phyloP scores from a whole-genome alignment of 2,797 vertebrate genomes.

The Merluccius polli region DNA sequence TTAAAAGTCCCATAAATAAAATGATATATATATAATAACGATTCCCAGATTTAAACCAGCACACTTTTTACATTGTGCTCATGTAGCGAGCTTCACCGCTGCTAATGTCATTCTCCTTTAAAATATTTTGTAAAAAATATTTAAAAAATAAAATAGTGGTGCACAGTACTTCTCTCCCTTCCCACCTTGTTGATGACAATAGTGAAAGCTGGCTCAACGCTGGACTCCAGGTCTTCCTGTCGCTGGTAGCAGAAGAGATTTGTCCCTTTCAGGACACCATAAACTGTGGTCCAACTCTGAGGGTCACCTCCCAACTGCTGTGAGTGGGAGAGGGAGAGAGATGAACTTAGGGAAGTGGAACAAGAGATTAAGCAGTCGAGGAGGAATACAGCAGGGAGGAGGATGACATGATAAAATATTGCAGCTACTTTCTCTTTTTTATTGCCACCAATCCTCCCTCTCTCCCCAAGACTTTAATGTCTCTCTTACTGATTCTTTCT shows the following conservation, averaged over 20 bases:
- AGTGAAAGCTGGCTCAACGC: slow-evolving; percentile 81
- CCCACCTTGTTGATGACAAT: slow-evolving; percentile 89
- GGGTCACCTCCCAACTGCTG: slow-evolving; percentile 79
- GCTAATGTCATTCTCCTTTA: neutral
- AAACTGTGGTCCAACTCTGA: slow-evolving; percentile 76
- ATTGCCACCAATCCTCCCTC: neutral
- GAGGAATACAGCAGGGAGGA: slow-evolving; percentile 7
- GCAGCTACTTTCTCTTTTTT: neutral
- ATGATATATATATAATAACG: too few species aligned
- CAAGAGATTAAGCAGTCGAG: slow-evolving; percentile 1
- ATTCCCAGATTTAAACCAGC: neutral
- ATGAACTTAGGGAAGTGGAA: neutral
- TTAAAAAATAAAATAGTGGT: too few species aligned
- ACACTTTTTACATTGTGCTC: too few species aligned
- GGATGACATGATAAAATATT: neutral
- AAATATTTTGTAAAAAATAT: too few species aligned
- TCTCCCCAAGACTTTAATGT: too few species aligned
- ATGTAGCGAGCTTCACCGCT: too few species aligned
- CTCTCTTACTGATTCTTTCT: neutral
- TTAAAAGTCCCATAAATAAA: too few species aligned
- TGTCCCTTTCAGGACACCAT: slow-evolving; percentile 81
- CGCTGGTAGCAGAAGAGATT: slow-evolving; percentile 83
- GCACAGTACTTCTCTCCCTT: neutral
- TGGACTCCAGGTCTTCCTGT: slow-evolving; percentile 74
- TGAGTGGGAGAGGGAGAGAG: slow-evolving; percentile 15